phyloP scores from a whole-genome alignment of 2,797 vertebrate genomes.

The Mormyrops attenuatus region DNA sequence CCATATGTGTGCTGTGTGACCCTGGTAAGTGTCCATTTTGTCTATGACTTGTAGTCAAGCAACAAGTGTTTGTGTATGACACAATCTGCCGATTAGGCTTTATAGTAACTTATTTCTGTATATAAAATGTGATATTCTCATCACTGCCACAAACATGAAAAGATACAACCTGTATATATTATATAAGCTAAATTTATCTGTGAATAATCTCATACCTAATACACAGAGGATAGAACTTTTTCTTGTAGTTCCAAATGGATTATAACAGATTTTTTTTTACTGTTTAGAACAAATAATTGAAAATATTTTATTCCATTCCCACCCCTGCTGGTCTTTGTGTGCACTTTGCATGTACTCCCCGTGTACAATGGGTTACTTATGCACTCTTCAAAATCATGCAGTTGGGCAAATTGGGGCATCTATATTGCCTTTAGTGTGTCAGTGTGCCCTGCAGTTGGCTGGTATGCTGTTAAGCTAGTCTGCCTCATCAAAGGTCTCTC shows the following conservation, averaged over 20 bases:
- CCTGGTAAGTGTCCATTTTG: background rate
- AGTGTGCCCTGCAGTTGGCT: background rate
- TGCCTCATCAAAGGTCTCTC: background rate
- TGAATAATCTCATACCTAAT: background rate
- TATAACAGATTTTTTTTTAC: background rate
- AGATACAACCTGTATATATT: background rate
- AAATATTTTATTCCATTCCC: background rate
- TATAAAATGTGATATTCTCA: background rate
- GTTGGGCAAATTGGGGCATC: background rate
- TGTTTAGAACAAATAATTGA: background rate
- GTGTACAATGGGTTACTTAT: background rate
- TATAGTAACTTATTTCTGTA: background rate
- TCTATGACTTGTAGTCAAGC: background rate
- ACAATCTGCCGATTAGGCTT: background rate
- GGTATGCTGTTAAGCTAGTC: background rate
- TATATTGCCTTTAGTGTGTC: background rate
- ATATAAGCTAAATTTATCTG: background rate
- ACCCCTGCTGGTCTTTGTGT: background rate
- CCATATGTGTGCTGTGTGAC: background rate
- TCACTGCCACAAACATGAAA: background rate
- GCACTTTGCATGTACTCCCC: background rate
- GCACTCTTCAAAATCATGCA: background rate
- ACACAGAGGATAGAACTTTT: background rate
- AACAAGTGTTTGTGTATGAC: background rate
- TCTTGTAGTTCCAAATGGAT: background rate